phyloP scores from a whole-genome alignment of 2,888 invertebrate genomes.

The Plebejus melissa region DNA sequence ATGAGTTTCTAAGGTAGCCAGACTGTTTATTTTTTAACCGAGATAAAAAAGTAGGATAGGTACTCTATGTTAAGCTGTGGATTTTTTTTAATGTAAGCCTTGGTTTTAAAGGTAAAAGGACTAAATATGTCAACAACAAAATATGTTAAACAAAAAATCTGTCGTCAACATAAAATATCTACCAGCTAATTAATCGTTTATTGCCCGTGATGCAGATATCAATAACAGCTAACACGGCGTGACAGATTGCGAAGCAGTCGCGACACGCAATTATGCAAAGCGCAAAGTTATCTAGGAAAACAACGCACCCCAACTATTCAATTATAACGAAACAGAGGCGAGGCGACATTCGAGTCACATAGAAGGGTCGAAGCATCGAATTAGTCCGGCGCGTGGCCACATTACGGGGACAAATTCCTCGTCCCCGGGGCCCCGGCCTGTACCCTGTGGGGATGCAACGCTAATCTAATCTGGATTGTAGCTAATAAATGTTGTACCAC shows the following conservation, averaged over 20 bases:
- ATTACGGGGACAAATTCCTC: conserved; percentile 74
- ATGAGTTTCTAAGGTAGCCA: too few species aligned
- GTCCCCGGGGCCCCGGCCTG: conserved; percentile 57
- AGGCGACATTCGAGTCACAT: conserved; percentile 72
- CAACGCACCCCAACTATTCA: conserved; percentile 75
- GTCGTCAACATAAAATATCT: not conserved
- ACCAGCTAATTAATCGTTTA: conserved; percentile 16
- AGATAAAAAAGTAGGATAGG: too few species aligned
- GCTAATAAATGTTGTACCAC: conserved; percentile 76
- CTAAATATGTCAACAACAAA: not conserved
- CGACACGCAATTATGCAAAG: conserved; percentile 73
- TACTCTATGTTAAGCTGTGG: too few species aligned
- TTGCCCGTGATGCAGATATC: not conserved
- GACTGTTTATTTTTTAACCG: too few species aligned
- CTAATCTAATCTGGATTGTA: conserved; percentile 78
- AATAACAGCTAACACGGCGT: conserved; percentile 45
- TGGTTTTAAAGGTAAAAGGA: too few species aligned
- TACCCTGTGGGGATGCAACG: conserved; percentile 64
- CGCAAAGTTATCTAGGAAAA: conserved; percentile 75
- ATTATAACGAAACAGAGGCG: conserved; percentile 73
- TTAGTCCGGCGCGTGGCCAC: conserved; percentile 76
- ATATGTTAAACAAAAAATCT: not conserved
- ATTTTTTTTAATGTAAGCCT: too few species aligned
- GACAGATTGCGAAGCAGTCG: conserved; percentile 72
- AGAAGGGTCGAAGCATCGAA: conserved; percentile 66